These are phyloP conservation scores for Panurus biarmicus DNA, from an alignment of 2,113 vertebrate genomes.

Conservation along the genomic window DNA sequence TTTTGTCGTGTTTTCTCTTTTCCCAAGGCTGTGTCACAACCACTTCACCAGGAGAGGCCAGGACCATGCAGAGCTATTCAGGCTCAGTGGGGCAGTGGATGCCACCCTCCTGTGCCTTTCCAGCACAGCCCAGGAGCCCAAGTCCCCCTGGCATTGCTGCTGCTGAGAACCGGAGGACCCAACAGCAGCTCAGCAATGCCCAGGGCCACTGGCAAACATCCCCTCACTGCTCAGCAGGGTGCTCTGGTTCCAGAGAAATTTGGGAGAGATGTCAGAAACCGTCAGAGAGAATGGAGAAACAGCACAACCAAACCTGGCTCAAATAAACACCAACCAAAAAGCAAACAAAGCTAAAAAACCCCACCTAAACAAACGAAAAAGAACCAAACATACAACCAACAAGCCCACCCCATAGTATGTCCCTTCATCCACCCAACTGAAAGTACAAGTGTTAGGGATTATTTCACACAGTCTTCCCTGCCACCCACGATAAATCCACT, in stretches of 20 bases:
- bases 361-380: background rate
- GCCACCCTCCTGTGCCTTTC: fast-evolving
- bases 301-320: background rate
- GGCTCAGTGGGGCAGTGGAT: fast-evolving
- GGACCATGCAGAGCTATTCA: fast-evolving
- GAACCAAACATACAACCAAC: background rate
- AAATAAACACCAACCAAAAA: background rate
- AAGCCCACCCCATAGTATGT: fast-evolving
- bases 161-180: background rate
- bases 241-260: background rate
- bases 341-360: background rate
- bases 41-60: background rate
- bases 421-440: background rate
- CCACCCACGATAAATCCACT: background rate
- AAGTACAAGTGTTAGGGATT: background rate
- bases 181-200: background rate
- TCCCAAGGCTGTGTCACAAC: background rate
- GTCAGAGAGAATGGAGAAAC: background rate
- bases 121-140: background rate
- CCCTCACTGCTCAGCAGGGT: background rate
- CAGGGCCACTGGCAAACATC: background rate
- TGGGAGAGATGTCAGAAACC: background rate
- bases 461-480: background rate
- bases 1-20: background rate
- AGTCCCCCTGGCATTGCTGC: background rate